Evolutionary conservation across 2,113 vertebrate species (phyloP).

Genomic region (Zeus faber): DNA sequence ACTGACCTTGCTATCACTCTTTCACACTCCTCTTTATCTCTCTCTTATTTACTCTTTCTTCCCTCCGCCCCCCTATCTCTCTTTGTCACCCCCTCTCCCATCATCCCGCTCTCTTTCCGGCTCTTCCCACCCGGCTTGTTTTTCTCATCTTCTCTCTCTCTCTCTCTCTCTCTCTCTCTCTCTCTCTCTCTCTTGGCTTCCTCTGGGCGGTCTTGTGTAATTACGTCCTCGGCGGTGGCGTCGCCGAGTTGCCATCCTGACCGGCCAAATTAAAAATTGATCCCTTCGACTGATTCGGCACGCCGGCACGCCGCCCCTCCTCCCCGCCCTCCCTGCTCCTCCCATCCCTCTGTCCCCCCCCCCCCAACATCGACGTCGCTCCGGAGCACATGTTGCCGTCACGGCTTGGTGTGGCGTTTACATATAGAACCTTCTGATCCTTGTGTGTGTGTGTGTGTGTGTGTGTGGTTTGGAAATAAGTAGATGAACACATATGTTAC

Average conservation of each 20-base stretch:
- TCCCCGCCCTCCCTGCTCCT: not conserved
- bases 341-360: too few species aligned
- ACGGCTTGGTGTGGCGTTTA: too few species aligned
- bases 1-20: constrained; percentile 25
- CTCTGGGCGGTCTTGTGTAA: constrained; percentile 63
- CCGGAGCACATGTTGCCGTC: too few species aligned
- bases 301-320: not conserved
- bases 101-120: constrained; percentile 25
- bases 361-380: too few species aligned
- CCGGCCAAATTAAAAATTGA: constrained; percentile 79
- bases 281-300: constrained; percentile 72
- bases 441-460: too few species aligned
- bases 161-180: constrained; percentile 40
- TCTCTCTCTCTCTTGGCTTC: constrained; percentile 26
- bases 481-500: too few species aligned
- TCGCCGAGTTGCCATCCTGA: constrained; percentile 61
- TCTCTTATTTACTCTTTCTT: constrained; percentile 9
- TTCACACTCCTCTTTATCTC: constrained; percentile 11
- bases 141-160: constrained; percentile 27
- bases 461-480: too few species aligned
- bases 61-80: constrained; percentile 18
- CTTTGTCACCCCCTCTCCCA: constrained; percentile 13
- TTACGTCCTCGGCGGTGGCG: constrained; percentile 59
- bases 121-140: constrained; percentile 34
- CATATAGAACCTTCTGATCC: too few species aligned